phyloP scores from a whole-genome alignment of 2,797 vertebrate species.

The Brachyalestes nurse region DNA sequence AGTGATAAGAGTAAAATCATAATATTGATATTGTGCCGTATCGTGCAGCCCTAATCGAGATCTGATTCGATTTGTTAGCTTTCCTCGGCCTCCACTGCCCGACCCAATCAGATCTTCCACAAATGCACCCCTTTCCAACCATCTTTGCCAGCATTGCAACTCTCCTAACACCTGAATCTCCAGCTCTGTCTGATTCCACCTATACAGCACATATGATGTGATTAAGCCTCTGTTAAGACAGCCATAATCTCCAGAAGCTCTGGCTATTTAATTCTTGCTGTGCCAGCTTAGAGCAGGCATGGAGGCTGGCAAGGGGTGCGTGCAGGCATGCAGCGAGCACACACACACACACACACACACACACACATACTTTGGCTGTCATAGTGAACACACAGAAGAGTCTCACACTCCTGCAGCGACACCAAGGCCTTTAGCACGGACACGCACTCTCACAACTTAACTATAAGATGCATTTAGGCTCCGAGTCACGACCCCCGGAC shows the following conservation, averaged over 20 bases:
- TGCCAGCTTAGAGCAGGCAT: slow-evolving; percentile 58
- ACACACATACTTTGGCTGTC: neutral
- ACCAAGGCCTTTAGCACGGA: neutral
- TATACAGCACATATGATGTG: slow-evolving; percentile 59
- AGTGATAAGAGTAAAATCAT: no score
- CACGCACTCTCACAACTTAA: no score
- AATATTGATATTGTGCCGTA: no score
- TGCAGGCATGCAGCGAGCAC: slow-evolving; percentile 29
- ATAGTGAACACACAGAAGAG: neutral
- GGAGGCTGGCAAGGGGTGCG: slow-evolving; percentile 47
- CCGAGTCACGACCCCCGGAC: neutral
- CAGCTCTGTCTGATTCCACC: neutral
- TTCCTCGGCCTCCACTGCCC: neutral
- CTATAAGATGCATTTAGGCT: no score
- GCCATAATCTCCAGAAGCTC: slow-evolving; percentile 65
- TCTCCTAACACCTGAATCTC: slow-evolving; percentile 6
- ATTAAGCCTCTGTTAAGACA: slow-evolving; percentile 64
- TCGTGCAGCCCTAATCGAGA: no score
- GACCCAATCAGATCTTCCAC: neutral
- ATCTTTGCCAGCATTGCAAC: neutral
- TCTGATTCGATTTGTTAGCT: no score
- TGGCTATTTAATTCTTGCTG: slow-evolving; percentile 67
- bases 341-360: slow-evolving; percentile 10
- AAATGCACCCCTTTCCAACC: neutral
- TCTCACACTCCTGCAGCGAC: neutral